These are phyloP conservation scores for Dendrolimus punctatus DNA, from an alignment of 1,140 invertebrate genomes.

Conservation along the genomic window DNA sequence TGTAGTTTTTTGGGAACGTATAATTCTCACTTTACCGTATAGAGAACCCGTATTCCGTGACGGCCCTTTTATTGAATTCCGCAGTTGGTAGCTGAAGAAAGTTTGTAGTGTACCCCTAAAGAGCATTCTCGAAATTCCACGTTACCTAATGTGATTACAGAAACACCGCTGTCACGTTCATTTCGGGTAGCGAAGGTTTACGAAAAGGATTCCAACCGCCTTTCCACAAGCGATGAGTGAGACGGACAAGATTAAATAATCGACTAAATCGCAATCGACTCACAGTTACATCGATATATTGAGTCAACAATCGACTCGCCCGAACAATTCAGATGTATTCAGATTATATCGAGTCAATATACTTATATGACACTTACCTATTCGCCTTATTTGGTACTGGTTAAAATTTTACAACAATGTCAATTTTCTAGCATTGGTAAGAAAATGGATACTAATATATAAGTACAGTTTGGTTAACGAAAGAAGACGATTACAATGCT, in stretches of 20 bases:
- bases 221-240: neutral
- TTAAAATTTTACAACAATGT: too few species aligned
- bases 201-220: constrained; percentile 4
- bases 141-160: constrained; percentile 26
- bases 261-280: neutral
- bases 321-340: too few species aligned
- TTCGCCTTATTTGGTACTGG: too few species aligned
- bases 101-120: constrained; percentile 42
- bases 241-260: neutral
- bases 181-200: constrained; percentile 6
- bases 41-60: constrained; percentile 27
- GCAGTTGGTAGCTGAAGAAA: constrained; percentile 32
- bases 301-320: too few species aligned
- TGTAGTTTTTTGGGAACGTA: constrained; percentile 39
- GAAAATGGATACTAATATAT: too few species aligned
- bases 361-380: too few species aligned
- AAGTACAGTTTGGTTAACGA: too few species aligned
- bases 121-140: constrained; percentile 39
- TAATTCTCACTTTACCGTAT: constrained; percentile 49
- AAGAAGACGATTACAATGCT: too few species aligned
- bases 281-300: too few species aligned
- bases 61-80: constrained; percentile 58
- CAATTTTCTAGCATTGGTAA: too few species aligned
- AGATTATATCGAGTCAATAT: too few species aligned
- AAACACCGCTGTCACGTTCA: constrained; percentile 12